These are phyloP conservation scores for Bombycilla garrulus DNA, from an alignment of 2,113 vertebrate species.

Conservation along the genomic window DNA sequence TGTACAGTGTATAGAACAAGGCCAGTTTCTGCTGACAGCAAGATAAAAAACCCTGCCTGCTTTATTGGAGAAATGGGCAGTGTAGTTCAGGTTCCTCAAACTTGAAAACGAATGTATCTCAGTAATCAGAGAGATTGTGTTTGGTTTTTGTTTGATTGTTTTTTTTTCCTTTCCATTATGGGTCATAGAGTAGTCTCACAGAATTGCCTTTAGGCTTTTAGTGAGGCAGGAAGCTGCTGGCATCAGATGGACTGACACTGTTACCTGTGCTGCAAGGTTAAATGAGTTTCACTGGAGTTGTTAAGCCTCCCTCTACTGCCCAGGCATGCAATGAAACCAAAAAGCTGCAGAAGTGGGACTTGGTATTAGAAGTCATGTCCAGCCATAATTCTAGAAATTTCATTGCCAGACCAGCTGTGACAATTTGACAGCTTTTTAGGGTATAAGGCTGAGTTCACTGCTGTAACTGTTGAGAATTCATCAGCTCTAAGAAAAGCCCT, in stretches of 20 bases:
- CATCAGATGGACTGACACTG: not conserved
- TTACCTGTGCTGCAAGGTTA: not conserved
- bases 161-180: no score
- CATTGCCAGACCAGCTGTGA: not conserved
- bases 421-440: fast-evolving
- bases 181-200: not conserved
- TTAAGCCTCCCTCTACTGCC: not conserved
- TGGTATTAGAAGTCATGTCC: not conserved
- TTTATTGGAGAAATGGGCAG: not conserved
- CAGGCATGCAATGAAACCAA: not conserved
- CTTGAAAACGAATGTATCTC: not conserved
- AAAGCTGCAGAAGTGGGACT: not conserved
- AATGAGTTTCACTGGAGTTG: not conserved
- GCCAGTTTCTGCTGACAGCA: not conserved
- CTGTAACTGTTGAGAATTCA: not conserved
- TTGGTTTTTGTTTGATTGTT: not conserved
- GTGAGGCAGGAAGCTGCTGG: not conserved
- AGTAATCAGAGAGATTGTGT: not conserved
- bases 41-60: not conserved
- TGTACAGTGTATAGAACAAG: conserved; percentile 1
- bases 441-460: not conserved
- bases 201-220: not conserved
- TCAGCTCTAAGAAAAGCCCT: not conserved
- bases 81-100: not conserved
- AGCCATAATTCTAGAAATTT: not conserved